A percentile compares a stretch with the other conserved stretches of the same genome.
Evolutionary conservation across 2,888 invertebrate genomes (phyloP).

Genomic region (Drosophila siamana): DNA sequence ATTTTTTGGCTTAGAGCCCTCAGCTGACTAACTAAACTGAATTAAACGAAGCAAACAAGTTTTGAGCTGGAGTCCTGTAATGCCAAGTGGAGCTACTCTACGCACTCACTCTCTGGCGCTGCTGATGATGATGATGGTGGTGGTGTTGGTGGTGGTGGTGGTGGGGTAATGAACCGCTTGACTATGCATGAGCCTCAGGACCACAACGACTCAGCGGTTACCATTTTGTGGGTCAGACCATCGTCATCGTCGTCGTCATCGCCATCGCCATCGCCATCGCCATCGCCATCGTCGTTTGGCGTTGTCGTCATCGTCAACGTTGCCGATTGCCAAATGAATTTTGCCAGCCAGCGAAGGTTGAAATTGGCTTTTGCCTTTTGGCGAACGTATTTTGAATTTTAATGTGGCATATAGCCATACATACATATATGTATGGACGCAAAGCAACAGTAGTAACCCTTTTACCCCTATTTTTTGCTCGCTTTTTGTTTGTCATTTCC

Average conservation of each 20-base stretch:
- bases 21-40: constrained; percentile 50
- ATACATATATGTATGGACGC: too few relatives aligned
- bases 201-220: constrained; percentile 19
- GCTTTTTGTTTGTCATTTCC: constrained; percentile 46
- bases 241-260: constrained; percentile 12
- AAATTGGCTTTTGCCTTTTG: constrained; percentile 77
- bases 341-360: constrained; percentile 73
- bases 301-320: constrained; percentile 5
- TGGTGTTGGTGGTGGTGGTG: neutral
- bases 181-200: constrained; percentile 68
- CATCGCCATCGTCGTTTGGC: constrained; percentile 12
- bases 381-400: constrained; percentile 77
- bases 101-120: neutral
- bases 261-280: constrained; percentile 1
- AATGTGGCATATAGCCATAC: constrained; percentile 53
- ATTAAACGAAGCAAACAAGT: constrained; percentile 59
- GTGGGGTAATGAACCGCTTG: constrained; percentile 48
- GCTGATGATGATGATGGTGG: neutral
- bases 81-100: constrained; percentile 7
- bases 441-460: constrained; percentile 58
- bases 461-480: constrained; percentile 26
- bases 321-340: constrained; percentile 76
- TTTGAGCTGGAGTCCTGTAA: constrained; percentile 19
- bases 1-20: constrained; percentile 49
- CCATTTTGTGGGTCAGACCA: constrained; percentile 24